Evolutionary conservation across 2,797 vertebrate genomes (phyloP).

Genomic region (Sparus aurata): DNA sequence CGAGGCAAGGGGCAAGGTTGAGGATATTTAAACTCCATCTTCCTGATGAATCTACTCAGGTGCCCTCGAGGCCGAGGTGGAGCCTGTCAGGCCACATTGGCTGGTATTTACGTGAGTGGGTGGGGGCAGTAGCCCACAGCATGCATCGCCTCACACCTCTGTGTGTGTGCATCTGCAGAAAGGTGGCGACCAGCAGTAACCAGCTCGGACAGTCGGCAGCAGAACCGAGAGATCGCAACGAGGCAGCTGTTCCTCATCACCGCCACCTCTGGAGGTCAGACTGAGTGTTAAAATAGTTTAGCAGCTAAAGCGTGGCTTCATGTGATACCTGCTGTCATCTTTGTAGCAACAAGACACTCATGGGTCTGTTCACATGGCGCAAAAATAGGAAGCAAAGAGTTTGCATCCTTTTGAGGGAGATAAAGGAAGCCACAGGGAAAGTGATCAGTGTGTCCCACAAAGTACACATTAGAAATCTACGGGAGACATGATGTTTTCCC

Average conservation of each 20-base stretch:
- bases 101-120: constrained; percentile 69
- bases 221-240: not conserved
- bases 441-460: not conserved
- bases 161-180: constrained; percentile 28
- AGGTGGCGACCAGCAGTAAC: constrained; percentile 34
- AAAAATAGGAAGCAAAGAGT: not conserved
- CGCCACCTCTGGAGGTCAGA: constrained; percentile 29
- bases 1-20: not conserved
- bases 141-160: constrained; percentile 44
- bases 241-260: constrained; percentile 69
- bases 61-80: constrained; percentile 20
- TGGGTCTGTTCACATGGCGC: not conserved
- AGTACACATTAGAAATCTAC: too few species aligned
- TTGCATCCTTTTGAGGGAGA: not conserved
- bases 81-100: constrained; percentile 67
- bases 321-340: not conserved
- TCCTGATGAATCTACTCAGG: constrained; percentile 14
- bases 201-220: constrained; percentile 44
- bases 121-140: constrained; percentile 48
- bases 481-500: not conserved
- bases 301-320: not conserved
- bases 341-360: not conserved
- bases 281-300: constrained; percentile 6
- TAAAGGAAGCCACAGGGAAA: not conserved
- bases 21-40: constrained; percentile 4